phyloP scores from a whole-genome alignment of 2,797 vertebrate genomes.

The Pseudopleuronectes americanus region DNA sequence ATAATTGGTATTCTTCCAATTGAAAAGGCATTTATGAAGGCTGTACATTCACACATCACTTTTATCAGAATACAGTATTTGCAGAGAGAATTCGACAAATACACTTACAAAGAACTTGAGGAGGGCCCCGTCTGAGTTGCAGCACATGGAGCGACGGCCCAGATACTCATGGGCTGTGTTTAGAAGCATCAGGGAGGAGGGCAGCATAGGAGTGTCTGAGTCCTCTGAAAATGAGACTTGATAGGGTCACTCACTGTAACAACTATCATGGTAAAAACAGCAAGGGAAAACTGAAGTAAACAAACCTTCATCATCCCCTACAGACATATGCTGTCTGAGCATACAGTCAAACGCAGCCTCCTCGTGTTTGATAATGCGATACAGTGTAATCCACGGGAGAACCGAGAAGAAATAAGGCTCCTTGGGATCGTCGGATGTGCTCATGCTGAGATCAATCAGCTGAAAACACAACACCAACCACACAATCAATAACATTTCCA shows the following conservation, averaged over 20 bases:
- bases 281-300: slow-evolving; percentile 18
- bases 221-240: slow-evolving; percentile 80
- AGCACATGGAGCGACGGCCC: slow-evolving; percentile 94
- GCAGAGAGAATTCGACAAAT: neutral
- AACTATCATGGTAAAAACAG: neutral
- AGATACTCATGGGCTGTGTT: slow-evolving; percentile 97
- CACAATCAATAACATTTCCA: neutral
- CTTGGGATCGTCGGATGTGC: slow-evolving; percentile 91
- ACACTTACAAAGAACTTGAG: slow-evolving; percentile 95
- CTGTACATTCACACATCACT: neutral
- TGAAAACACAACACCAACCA: slow-evolving; percentile 63
- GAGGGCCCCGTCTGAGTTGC: slow-evolving; percentile 92
- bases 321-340: slow-evolving; percentile 86
- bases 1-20: neutral
- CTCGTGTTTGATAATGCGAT: slow-evolving; percentile 93
- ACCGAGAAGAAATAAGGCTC: slow-evolving; percentile 94
- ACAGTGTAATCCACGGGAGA: slow-evolving; percentile 94
- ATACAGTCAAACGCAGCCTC: slow-evolving; percentile 89
- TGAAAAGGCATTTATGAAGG: neutral
- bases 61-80: neutral
- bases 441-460: slow-evolving; percentile 97
- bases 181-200: slow-evolving; percentile 95
- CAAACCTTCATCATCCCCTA: slow-evolving; percentile 89
- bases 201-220: slow-evolving; percentile 89
- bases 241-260: slow-evolving; percentile 33